phyloP scores from a whole-genome alignment of 2,888 invertebrate genomes.

The Luperina testacea region DNA sequence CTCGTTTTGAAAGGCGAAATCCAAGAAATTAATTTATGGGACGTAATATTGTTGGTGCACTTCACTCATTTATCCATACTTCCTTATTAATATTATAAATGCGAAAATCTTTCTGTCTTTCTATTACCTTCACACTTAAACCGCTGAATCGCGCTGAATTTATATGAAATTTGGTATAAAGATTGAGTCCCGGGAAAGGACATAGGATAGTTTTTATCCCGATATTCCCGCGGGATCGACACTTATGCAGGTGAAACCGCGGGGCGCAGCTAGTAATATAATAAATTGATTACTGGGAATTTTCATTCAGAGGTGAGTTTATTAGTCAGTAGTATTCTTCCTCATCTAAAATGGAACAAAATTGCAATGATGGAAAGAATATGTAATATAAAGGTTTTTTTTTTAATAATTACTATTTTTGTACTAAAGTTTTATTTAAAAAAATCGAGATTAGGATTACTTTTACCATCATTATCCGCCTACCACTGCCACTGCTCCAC shows the following conservation, averaged over 20 bases:
- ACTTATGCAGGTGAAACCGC: no score
- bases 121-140: no score
- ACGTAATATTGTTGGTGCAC: not conserved
- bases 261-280: not conserved
- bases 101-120: no score
- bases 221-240: no score
- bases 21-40: constrained; percentile 11
- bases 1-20: constrained; percentile 3
- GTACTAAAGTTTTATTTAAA: not conserved
- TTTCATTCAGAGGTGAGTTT: not conserved
- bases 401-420: not conserved
- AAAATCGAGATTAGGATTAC: not conserved
- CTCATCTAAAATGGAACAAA: not conserved
- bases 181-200: no score
- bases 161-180: no score
- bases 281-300: not conserved
- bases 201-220: no score
- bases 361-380: not conserved
- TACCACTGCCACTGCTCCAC: not conserved
- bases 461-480: not conserved
- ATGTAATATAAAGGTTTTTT: not conserved
- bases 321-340: not conserved
- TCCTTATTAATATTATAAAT: no score
- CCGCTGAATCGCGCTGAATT: no score
- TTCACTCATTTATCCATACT: not conserved